A percentile compares a stretch with the other conserved stretches of the same genome.
Conservation (phyloP, 2,797 vertebrate species). For the Tenualosa thibaudeaui region DNA sequence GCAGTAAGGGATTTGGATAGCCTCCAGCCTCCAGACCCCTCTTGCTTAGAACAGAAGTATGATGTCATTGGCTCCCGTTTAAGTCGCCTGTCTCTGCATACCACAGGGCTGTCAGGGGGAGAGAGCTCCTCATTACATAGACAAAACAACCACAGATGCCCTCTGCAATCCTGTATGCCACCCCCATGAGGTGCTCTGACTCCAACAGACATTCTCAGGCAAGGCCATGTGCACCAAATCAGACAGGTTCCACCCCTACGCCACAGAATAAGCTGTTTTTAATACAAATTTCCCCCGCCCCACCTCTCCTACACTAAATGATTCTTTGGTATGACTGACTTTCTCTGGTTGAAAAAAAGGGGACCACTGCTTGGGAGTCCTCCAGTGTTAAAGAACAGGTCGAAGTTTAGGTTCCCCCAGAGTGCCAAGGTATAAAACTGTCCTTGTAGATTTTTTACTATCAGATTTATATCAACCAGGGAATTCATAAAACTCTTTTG, state of each 20-base stretch:
- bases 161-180: neutral
- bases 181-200: neutral
- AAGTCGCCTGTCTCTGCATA: neutral
- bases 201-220: neutral
- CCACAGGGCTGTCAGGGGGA: neutral
- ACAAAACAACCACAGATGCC: neutral
- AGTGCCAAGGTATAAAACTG: conserved; percentile 46
- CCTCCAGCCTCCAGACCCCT: neutral
- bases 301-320: neutral
- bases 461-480: conserved; percentile 28
- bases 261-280: conserved; percentile 43
- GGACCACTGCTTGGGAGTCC: conserved; percentile 47
- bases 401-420: conserved; percentile 32
- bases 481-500: conserved; percentile 20
- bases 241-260: neutral
- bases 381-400: conserved; percentile 34
- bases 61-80: neutral
- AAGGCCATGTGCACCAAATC: neutral
- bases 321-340: neutral
- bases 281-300: conserved; percentile 33
- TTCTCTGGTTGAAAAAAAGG: neutral
- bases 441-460: conserved; percentile 30
- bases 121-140: neutral
- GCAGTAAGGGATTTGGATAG: neutral
- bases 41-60: conserved; percentile 9